Base-by-base conservation (phyloP, 2,888 invertebrate species). In the Troides aeacus region DNA sequence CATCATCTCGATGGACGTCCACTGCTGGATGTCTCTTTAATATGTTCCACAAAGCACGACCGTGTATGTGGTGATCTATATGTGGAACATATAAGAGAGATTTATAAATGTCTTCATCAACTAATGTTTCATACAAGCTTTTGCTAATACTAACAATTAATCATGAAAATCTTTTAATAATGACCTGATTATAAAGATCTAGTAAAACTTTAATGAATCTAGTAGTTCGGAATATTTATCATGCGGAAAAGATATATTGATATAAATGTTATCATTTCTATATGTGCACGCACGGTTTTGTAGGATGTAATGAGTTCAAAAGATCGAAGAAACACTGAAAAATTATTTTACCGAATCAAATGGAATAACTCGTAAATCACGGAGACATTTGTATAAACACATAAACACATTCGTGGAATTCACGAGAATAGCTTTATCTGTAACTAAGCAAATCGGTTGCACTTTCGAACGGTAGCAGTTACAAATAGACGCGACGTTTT, bases 401-500 rank as follows among this genome's bases (percentile, higher is more conserved):
- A 62, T 66, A 66, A 70, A 66, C 70, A 66, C 62, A 53, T 69
- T 66, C 59, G 67, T 71, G 63, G 72, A 73, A 71, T 71, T 65
- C 66, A 69, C 71, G 61, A 71, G 68, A 73, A 73, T 72, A 73
- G 69, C 72, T 71, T 71, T 69, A 72, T 72, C 72, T 71, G 71
- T 71, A 71, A 63, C 69, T 72, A 72, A 72, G 71, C 65, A 72
- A 72, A 72, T 73, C 74, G 69, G 68, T 70, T 72, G 72, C 74
- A 71, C 72, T 73, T 74, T 73, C 73, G 69, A 66, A 36, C 65
- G 58, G 63, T 18, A 61, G 63, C 67, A 68, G 74, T 73, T 74
- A 76, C 74, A 75, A 77, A 77, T 77, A 75, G 74, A 74, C 72
- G 73, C 72, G 73, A 73, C 74, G 72, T 71, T 75, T 46, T 46